A percentile compares a stretch with the other conserved stretches of the same genome.
These are phyloP conservation scores for Podargus strigoides DNA, from an alignment of 2,797 vertebrate genomes.

Conservation along the genomic window DNA sequence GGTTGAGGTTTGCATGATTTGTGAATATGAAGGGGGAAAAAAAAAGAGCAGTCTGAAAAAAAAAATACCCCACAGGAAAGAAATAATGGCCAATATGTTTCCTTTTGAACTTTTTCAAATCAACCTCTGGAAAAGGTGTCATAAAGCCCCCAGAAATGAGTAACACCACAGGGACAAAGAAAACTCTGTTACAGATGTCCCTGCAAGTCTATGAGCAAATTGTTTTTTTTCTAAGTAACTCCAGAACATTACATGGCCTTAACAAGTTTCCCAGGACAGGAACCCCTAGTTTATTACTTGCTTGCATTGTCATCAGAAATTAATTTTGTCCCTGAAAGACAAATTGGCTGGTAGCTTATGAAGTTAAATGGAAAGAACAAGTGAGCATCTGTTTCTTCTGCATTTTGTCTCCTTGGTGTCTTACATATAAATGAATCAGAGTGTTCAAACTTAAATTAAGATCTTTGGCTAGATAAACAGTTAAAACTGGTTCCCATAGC, in stretches of 20 bases:
- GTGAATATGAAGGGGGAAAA: slow-evolving; percentile 9
- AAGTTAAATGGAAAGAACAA: slow-evolving; percentile 97
- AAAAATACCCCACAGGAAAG: slow-evolving; percentile 64
- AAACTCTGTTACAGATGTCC: slow-evolving; percentile 87
- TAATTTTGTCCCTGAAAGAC: slow-evolving; percentile 98
- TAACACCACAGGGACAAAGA: slow-evolving; percentile 74
- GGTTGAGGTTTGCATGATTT: slow-evolving; percentile 27
- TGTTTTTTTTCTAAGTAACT: slow-evolving; percentile 90
- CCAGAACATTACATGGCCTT: slow-evolving; percentile 81
- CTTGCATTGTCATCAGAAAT: slow-evolving; percentile 98
- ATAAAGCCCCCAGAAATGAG: slow-evolving; percentile 85
- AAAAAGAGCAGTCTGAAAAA: slow-evolving; percentile 37
- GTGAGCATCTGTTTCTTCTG: slow-evolving; percentile 91
- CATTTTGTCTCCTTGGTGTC: slow-evolving; percentile 94
- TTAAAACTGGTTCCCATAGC: slow-evolving; percentile 99
- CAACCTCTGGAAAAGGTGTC: slow-evolving; percentile 82
- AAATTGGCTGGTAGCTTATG: slow-evolving; percentile 95
- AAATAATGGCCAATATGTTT: slow-evolving; percentile 67
- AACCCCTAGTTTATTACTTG: slow-evolving; percentile 90
- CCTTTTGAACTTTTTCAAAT: slow-evolving; percentile 67
- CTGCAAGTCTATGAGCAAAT: slow-evolving; percentile 83
- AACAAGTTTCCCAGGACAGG: slow-evolving; percentile 96
- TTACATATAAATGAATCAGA: slow-evolving; percentile 99
- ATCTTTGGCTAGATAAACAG: slow-evolving; percentile 99
- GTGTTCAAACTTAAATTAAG: slow-evolving; percentile 99